Evolutionary conservation across 2,888 invertebrate species (phyloP), one percentile per base, ranked within the genome.

Genomic region (Cantharis lateralis): DNA sequence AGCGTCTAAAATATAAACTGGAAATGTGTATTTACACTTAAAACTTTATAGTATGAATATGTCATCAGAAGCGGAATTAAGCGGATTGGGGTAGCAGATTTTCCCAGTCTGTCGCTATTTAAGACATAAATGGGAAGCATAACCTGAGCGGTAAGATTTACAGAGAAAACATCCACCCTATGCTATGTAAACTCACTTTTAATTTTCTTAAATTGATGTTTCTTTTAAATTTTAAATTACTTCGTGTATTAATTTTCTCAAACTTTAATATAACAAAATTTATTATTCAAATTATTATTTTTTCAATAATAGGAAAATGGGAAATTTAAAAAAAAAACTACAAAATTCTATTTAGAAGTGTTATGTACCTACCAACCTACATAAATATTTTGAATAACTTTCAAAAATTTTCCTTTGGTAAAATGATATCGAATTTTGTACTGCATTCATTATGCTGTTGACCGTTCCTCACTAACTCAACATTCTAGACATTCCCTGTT

Each of bases 11-110:
- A 48, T 48, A n/a, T 68, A 73, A 73, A 73, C 73, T 62, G 69
- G 68, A 62, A 72, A 72, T 66, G 48, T 72, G 63, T 70, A 71
- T 71, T 48, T 28, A 48, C 20, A 66, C 64, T 48, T 48, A 48
- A 48, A 48, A 48, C 48, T 48, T 48, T 48, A 48, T 48, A 48
- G n/a, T 69, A 68, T 73, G 73, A 73, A 73, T 73, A 68, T 68
- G 73, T 73, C 73, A 68, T 73, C 73, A 73, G 68, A 61, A 69
- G 73, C 73, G 73, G 73, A 73, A 73, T 73, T 73, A 73, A 73
- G 73, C 62, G 68, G 73, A 73, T 68, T 69, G 68, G 73, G 68
- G 73, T 48, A 73, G 32, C 73, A 62, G 69, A 73, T 62, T 66
- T 48, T 66, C 73, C 73, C n/a, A 28, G 64, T 66, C 15, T 66